Percentiles rank a stretch among this genome's conserved stretches.
Conservation (phyloP, 2,888 invertebrate genomes). For the Tuberolachnus salignus region DNA sequence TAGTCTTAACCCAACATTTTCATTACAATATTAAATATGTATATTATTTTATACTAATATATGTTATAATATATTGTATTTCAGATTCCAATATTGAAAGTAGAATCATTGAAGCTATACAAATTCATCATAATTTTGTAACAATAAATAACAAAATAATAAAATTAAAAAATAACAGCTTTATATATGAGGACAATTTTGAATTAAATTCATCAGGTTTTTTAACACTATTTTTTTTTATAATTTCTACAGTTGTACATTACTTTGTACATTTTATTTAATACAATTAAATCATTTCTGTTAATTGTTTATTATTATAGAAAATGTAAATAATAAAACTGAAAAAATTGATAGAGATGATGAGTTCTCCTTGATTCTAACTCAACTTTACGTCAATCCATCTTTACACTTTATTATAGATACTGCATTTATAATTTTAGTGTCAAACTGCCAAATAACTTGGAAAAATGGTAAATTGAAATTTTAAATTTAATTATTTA, state of each 20-base stretch:
- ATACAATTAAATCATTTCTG: background rate
- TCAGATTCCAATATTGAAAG: slow-evolving; percentile 58
- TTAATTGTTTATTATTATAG: slow-evolving; percentile 28
- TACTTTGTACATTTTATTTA: background rate
- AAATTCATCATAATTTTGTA: slow-evolving; percentile 58
- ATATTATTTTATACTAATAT: background rate
- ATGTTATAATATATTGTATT: slow-evolving; percentile 23
- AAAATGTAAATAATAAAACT: slow-evolving; percentile 70
- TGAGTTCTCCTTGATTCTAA: slow-evolving; percentile 73
- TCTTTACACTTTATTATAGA: slow-evolving; percentile 73
- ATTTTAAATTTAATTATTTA: background rate
- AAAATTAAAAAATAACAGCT: slow-evolving; percentile 11
- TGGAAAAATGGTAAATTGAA: slow-evolving; percentile 61
- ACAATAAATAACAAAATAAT: slow-evolving; percentile 57
- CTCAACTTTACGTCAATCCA: slow-evolving; percentile 80
- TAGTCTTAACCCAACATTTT: too few relatives aligned
- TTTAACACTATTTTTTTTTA: background rate
- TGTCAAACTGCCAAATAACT: slow-evolving; percentile 62
- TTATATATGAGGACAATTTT: background rate
- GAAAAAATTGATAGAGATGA: slow-evolving; percentile 73
- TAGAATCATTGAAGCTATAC: slow-evolving; percentile 56
- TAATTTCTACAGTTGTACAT: background rate
- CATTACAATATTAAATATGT: background rate
- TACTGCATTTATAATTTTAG: slow-evolving; percentile 68
- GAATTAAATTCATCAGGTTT: slow-evolving; percentile 5